phyloP scores from a whole-genome alignment of 2,797 vertebrate species.

The Adrianichthys oophorus region DNA sequence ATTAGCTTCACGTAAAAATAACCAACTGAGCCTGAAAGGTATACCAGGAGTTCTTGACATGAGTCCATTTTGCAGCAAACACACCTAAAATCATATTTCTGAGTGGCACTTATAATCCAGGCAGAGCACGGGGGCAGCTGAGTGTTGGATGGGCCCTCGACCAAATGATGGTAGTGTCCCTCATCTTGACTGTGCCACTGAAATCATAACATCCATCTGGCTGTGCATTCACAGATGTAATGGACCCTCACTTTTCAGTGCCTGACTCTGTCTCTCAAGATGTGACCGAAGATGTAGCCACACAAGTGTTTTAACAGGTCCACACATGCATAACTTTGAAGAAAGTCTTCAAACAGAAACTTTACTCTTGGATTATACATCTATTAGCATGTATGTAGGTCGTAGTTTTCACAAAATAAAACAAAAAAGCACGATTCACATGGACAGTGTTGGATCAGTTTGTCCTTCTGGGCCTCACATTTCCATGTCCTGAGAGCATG shows the following conservation, averaged over 20 bases:
- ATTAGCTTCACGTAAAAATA: too few species aligned
- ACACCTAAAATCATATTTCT: conserved; percentile 16
- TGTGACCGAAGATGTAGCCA: conserved; percentile 34
- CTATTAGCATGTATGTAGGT: conserved; percentile 7
- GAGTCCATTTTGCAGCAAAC: conserved; percentile 13
- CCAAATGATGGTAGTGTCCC: conserved; percentile 64
- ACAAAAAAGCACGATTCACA: conserved; percentile 5
- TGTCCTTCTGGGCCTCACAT: conserved; percentile 55
- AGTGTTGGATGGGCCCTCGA: conserved; percentile 50
- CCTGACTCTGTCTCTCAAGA: conserved; percentile 24
- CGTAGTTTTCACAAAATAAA: conserved; percentile 5
- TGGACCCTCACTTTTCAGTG: conserved; percentile 25
- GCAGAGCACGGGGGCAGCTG: conserved; percentile 44
- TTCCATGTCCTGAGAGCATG: conserved; percentile 48
- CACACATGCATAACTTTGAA: conserved; percentile 23
- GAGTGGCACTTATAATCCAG: conserved; percentile 42
- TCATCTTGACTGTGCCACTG: conserved; percentile 61
- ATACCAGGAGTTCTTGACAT: too few species aligned
- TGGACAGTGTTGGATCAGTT: conserved; percentile 21
- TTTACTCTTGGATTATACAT: conserved; percentile 16
- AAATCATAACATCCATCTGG: conserved; percentile 64
- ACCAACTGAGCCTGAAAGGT: too few species aligned
- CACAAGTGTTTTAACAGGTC: conserved; percentile 10
- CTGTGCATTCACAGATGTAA: conserved; percentile 36
- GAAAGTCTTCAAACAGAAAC: conserved; percentile 42